A percentile compares a stretch with the other conserved stretches of the same genome.
phyloP scores from a whole-genome alignment of 2,113 vertebrate species.

The Vulpes lagopus region DNA sequence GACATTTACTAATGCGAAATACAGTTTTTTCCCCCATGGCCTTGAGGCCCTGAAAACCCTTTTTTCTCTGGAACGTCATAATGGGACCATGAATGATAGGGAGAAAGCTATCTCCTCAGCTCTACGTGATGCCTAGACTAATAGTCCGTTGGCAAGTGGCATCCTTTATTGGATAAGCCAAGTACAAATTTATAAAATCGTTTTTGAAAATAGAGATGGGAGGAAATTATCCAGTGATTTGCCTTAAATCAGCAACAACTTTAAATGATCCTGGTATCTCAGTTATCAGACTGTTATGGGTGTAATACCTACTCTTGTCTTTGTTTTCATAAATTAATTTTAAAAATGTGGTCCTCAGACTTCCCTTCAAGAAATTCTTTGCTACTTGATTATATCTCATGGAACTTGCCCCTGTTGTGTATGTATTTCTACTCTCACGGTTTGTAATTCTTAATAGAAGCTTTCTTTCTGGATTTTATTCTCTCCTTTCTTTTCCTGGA shows the following conservation, averaged over 20 bases:
- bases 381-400: background rate
- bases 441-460: background rate
- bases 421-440: background rate
- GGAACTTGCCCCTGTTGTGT: background rate
- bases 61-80: background rate
- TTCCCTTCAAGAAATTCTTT: background rate
- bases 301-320: background rate
- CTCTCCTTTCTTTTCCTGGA: background rate
- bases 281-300: background rate
- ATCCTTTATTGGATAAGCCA: background rate
- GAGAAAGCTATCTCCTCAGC: background rate
- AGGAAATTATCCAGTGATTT: background rate
- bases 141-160: background rate
- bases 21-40: background rate
- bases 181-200: background rate
- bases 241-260: background rate
- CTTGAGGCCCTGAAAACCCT: background rate
- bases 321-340: constrained; percentile 14
- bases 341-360: background rate
- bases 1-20: background rate
- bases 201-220: background rate
- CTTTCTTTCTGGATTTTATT: background rate
- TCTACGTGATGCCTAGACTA: fast-evolving
- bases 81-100: background rate
- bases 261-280: background rate